phyloP scores from a whole-genome alignment of 2,797 vertebrate species.

The Varecia variegata region DNA sequence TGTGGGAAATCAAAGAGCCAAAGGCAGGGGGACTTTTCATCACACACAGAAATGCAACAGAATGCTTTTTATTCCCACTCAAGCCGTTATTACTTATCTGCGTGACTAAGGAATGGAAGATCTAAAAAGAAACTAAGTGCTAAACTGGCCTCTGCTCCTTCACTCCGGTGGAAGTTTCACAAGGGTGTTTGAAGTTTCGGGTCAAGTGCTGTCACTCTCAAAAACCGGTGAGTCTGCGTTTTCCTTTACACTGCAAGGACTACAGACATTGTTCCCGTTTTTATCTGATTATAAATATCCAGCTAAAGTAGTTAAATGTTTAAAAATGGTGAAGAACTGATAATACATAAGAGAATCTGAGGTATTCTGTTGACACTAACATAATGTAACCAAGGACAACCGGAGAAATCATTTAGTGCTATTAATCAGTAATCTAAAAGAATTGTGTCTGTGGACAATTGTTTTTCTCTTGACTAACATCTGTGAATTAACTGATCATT shows the following conservation, averaged over 20 bases:
- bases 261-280: slow-evolving; percentile 5
- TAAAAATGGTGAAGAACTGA: slow-evolving; percentile 48
- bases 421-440: slow-evolving; percentile 64
- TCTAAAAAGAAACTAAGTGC: not conserved
- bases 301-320: slow-evolving; percentile 56
- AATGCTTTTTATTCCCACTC: slow-evolving; percentile 36
- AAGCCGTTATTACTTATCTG: slow-evolving; percentile 34
- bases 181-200: slow-evolving; percentile 33
- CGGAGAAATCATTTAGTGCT: not conserved
- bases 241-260: not conserved
- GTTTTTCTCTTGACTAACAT: slow-evolving; percentile 9
- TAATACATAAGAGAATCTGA: not conserved
- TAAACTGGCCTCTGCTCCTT: not conserved
- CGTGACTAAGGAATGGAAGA: not conserved
- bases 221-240: slow-evolving; percentile 9
- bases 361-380: slow-evolving; percentile 50
- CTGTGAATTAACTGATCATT: slow-evolving; percentile 7
- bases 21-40: slow-evolving; percentile 15
- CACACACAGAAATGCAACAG: not conserved
- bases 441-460: not conserved
- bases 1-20: slow-evolving; percentile 51
- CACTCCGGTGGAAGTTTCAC: not conserved
- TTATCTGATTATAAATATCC: slow-evolving; percentile 57
- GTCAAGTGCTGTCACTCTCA: slow-evolving; percentile 25
- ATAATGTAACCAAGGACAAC: slow-evolving; percentile 33